Evolutionary conservation across 92 coral and sea anemone genomes (phyloP).

Genomic region (Anthopleura xanthogrammica): DNA sequence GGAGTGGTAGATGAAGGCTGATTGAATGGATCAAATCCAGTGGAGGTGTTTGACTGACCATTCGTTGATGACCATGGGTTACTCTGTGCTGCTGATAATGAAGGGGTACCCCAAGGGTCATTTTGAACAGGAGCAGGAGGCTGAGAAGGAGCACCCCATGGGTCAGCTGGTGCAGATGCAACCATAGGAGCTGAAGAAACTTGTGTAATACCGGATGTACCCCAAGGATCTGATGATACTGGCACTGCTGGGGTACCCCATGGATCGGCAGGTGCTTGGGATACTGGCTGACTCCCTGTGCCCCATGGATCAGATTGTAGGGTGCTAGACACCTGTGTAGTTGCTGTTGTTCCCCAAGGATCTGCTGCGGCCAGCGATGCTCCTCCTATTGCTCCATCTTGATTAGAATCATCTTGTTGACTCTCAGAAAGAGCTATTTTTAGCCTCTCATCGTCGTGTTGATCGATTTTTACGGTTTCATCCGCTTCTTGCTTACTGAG

Average conservation of each 20-base stretch:
- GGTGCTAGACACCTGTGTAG: constrained; percentile 30
- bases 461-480: constrained; percentile 55
- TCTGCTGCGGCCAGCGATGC: constrained; percentile 45
- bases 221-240: constrained; percentile 49
- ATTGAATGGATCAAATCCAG: constrained; percentile 53
- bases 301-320: constrained; percentile 81
- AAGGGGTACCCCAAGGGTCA: constrained; percentile 85
- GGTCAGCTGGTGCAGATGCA: constrained; percentile 50
- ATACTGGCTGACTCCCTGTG: constrained; percentile 34
- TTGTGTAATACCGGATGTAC: constrained; percentile 32
- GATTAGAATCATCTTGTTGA: constrained; percentile 32
- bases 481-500: constrained; percentile 99
- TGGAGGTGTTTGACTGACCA: constrained; percentile 34
- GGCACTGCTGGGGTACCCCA: constrained; percentile 65
- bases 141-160: constrained; percentile 63
- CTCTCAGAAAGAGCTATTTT: constrained; percentile 83
- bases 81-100: constrained; percentile 45
- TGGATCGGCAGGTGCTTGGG: constrained; percentile 56
- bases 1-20: constrained; percentile 48
- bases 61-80: constrained; percentile 77
- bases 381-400: constrained; percentile 42
- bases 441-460: constrained; percentile 81
- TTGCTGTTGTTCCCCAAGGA: constrained; percentile 69
- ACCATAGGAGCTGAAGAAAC: constrained; percentile 39
- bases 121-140: constrained; percentile 43